phyloP scores from a whole-genome alignment of 2,888 invertebrate genomes.

The Yponomeuta evonymella region DNA sequence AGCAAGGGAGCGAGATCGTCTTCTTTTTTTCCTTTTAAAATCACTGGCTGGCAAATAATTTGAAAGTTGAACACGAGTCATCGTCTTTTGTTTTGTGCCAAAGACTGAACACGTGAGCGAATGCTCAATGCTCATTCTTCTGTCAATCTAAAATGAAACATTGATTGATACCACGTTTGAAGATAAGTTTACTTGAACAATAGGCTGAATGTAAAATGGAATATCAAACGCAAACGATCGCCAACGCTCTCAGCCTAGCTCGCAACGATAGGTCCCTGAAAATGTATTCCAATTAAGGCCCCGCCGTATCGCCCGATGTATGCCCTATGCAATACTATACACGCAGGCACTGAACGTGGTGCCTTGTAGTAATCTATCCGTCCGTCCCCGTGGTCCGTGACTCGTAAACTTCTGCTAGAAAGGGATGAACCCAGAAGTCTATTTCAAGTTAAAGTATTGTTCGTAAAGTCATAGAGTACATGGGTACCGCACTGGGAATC shows the following conservation, averaged over 20 bases:
- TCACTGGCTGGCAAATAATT: not conserved
- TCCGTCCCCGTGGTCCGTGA: conserved; percentile 37
- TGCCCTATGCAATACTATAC: conserved; percentile 16
- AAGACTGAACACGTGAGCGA: not conserved
- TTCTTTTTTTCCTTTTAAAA: not conserved
- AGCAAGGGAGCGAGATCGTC: not conserved
- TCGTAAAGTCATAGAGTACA: no score
- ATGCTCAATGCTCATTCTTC: not conserved
- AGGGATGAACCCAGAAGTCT: not conserved
- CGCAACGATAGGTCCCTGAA: conserved; percentile 13
- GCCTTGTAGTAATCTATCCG: conserved; percentile 29
- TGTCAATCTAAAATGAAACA: not conserved
- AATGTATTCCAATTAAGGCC: conserved; percentile 30
- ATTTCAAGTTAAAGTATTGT: not conserved
- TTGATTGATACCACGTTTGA: not conserved
- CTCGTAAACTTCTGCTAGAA: not conserved
- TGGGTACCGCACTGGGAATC: no score
- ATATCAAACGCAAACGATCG: not conserved
- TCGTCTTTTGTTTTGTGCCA: not conserved
- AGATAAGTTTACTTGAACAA: no score
- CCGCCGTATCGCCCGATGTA: conserved; percentile 21
- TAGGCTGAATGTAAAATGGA: not conserved
- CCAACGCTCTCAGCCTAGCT: not conserved
- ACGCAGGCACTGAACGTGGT: not conserved
- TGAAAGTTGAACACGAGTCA: not conserved